These are phyloP conservation scores for Suricata suricatta DNA, from an alignment of 2,113 vertebrate genomes.

Conservation along the genomic window DNA sequence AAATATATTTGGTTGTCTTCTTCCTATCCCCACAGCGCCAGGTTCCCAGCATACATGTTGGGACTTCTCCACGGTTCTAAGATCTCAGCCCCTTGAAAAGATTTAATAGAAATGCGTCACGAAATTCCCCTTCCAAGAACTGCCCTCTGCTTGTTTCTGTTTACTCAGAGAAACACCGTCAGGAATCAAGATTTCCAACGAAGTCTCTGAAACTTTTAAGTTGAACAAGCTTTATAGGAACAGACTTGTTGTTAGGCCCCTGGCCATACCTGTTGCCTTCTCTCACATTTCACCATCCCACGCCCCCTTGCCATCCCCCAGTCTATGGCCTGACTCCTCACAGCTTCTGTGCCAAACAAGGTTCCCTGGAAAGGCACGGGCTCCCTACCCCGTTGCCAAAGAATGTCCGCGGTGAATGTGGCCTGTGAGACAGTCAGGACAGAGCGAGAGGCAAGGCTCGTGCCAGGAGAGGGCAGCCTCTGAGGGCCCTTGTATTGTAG, in stretches of 20 bases:
- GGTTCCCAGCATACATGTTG: neutral
- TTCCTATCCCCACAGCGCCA: neutral
- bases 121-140: neutral
- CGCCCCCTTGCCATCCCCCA: neutral
- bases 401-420: neutral
- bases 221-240: neutral
- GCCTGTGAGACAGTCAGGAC: neutral
- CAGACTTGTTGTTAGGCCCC: neutral
- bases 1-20: neutral
- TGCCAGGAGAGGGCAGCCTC: neutral
- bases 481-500: neutral
- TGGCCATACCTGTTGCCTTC: neutral
- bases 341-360: neutral
- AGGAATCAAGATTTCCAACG: conserved; percentile 5
- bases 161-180: neutral
- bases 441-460: neutral
- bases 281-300: neutral
- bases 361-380: neutral
- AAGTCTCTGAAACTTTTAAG: conserved; percentile 35
- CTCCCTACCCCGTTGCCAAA: neutral
- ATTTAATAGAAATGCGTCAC: neutral
- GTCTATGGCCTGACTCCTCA: neutral
- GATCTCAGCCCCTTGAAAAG: neutral
- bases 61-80: neutral
- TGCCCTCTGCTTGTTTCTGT: neutral